These are phyloP conservation scores for Drosophila suzukii DNA, from an alignment of 1,140 invertebrate species.

Conservation along the genomic window DNA sequence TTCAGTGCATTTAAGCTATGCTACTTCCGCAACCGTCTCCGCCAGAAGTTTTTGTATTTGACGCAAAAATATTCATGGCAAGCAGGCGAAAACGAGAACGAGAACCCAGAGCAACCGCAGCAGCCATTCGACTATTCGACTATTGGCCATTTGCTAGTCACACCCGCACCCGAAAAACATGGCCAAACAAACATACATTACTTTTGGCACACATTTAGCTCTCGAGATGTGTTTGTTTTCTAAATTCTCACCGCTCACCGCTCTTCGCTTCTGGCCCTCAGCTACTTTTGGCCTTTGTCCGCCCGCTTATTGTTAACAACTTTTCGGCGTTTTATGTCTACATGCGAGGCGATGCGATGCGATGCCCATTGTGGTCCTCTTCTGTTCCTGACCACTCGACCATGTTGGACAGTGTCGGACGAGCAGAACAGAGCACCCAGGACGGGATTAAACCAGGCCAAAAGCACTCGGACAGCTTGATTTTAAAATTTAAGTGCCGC, in stretches of 20 bases:
- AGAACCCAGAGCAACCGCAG: not conserved
- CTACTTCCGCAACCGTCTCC: constrained; percentile 17
- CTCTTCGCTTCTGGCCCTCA: too few species aligned
- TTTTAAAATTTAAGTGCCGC: constrained; percentile 32
- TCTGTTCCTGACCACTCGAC: constrained; percentile 40
- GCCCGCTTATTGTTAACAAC: constrained; percentile 57
- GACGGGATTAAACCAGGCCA: constrained; percentile 6
- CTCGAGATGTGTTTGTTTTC: constrained; percentile 59
- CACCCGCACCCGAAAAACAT: constrained; percentile 18
- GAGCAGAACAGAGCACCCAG: constrained; percentile 12
- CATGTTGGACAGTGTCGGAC: constrained; percentile 27
- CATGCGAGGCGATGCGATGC: constrained; percentile 1
- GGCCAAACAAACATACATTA: constrained; percentile 21
- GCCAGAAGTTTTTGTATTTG: constrained; percentile 63
- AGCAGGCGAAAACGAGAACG: constrained; percentile 7
- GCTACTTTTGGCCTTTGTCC: constrained; percentile 46
- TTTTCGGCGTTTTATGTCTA: constrained; percentile 41
- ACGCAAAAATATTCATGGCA: constrained; percentile 78
- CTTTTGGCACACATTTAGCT: constrained; percentile 48
- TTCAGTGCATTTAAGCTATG: constrained; percentile 15
- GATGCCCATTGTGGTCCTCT: constrained; percentile 28
- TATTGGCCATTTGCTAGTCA: constrained; percentile 70
- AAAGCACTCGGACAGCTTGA: constrained; percentile 29
- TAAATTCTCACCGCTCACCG: constrained; percentile 19
- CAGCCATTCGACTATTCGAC: constrained; percentile 45